Base-by-base conservation (phyloP, 2,797 vertebrate species). In the Danionella dracula region DNA sequence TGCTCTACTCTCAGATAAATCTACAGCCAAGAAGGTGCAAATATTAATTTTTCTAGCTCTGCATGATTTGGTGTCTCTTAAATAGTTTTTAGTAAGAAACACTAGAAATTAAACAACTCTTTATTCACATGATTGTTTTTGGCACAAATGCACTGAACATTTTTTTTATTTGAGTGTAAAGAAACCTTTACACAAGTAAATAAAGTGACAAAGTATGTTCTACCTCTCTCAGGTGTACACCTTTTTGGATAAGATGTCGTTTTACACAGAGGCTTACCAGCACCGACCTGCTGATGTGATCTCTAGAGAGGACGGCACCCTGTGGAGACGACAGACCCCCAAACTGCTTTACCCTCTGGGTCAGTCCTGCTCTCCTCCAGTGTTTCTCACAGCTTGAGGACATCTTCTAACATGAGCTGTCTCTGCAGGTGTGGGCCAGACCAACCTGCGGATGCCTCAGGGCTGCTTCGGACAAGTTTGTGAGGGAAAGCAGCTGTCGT, bases 221-320 rank as follows among this genome's bases (percentile, higher is more conserved):
- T 75, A 3, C 21, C 48, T 20, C 67, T 42, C 68, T 42, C 84
- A 99, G 97, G 96, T 98, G 0, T 99, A 98, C 81, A 97, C 87
- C 70, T 95, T 99, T 80, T 83, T 99, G 83, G 95, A 99, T 80
- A 98, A 98, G 81, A 97, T 98, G 97, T 95, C 92, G 4, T 96
- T 93, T 81, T 99, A 94, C 71, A 97, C 96, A 0, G 95, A 99
- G 72, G 83, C 93, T 62, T 94, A 95, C 86, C 97, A 97, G 70
- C 93, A 93, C 49, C 97, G 93, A 58, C 95, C 97, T 16, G 87
- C 85, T 0, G 95, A 99, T 5, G 86, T 99, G 40, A 55, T 94
- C 68, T 93, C 94, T 16, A 92, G 93, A 0, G 94, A 99, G 13
- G 97, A 99, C 0, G 96, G 94, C 76, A 98, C 94, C 0, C 83